These are phyloP conservation scores for Synanthedon andrenaeformis DNA, from an alignment of 2,888 invertebrate genomes.

Conservation along the genomic window DNA sequence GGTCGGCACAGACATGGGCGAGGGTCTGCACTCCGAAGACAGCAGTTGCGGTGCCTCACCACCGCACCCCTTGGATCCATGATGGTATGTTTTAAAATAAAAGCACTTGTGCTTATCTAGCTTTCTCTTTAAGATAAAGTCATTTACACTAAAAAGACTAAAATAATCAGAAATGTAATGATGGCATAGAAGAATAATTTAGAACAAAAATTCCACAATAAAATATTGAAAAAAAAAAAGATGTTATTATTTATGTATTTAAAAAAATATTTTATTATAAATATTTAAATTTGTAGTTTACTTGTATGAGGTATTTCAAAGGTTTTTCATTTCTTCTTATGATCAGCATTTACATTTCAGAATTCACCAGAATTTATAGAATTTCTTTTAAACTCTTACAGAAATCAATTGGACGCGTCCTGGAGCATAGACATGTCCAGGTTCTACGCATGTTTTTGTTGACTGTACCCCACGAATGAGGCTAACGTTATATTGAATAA, in stretches of 20 bases:
- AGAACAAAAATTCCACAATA: too few relatives aligned
- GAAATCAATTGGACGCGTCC: constrained; percentile 37
- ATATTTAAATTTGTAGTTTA: too few relatives aligned
- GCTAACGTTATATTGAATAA: not conserved
- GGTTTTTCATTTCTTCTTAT: too few relatives aligned
- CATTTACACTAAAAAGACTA: too few relatives aligned
- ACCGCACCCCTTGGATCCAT: constrained; percentile 43
- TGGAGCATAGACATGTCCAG: constrained; percentile 53
- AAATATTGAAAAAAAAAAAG: too few relatives aligned
- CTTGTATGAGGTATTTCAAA: too few relatives aligned
- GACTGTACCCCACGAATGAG: constrained; percentile 7
- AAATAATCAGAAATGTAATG: too few relatives aligned
- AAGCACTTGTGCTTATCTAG: not conserved
- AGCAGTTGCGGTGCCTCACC: constrained; percentile 55
- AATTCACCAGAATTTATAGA: too few relatives aligned
- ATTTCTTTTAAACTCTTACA: constrained; percentile 14
- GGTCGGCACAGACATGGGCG: constrained; percentile 37
- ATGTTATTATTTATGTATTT: too few relatives aligned
- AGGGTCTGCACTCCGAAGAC: constrained; percentile 42
- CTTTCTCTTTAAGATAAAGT: not conserved
- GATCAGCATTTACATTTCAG: too few relatives aligned
- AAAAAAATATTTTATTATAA: too few relatives aligned
- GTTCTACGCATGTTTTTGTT: constrained; percentile 61
- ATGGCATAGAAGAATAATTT: too few relatives aligned
- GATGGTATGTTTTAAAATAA: constrained; percentile 28